These are phyloP conservation scores for Camponotus pennsylvanicus DNA, from an alignment of 1,140 invertebrate species.

Conservation along the genomic window DNA sequence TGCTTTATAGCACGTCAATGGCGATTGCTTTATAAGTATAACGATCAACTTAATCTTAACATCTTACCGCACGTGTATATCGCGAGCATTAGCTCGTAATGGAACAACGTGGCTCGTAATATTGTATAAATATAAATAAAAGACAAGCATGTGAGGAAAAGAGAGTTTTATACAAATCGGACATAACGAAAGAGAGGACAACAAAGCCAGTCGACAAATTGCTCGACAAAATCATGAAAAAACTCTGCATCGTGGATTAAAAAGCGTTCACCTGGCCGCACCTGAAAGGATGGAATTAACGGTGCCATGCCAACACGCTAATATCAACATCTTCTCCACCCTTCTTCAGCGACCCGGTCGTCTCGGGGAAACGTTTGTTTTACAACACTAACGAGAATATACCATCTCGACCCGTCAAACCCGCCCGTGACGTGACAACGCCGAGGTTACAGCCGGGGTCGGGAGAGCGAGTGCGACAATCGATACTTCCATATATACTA, in stretches of 20 bases:
- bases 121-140: background rate
- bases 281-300: slow-evolving; percentile 34
- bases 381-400: slow-evolving; percentile 53
- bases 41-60: background rate
- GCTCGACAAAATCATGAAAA: slow-evolving; percentile 30
- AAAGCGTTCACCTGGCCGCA: slow-evolving; percentile 13
- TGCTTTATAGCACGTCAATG: background rate
- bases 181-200: background rate
- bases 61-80: background rate
- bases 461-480: slow-evolving; percentile 63
- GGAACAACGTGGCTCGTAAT: background rate
- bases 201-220: slow-evolving; percentile 16
- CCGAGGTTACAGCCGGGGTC: slow-evolving; percentile 59
- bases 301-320: background rate
- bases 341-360: background rate
- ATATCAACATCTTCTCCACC: background rate
- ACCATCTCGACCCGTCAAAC: slow-evolving; percentile 62
- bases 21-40: slow-evolving; percentile 13
- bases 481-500: slow-evolving; percentile 68
- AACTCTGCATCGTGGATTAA: slow-evolving; percentile 15
- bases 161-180: too few species aligned
- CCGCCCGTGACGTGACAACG: slow-evolving; percentile 60
- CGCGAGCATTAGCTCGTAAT: slow-evolving; percentile 10
- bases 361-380: slow-evolving; percentile 57
- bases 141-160: background rate